Conservation (phyloP, 1,140 invertebrate genomes). For the Phenacoccus solenopsis region DNA sequence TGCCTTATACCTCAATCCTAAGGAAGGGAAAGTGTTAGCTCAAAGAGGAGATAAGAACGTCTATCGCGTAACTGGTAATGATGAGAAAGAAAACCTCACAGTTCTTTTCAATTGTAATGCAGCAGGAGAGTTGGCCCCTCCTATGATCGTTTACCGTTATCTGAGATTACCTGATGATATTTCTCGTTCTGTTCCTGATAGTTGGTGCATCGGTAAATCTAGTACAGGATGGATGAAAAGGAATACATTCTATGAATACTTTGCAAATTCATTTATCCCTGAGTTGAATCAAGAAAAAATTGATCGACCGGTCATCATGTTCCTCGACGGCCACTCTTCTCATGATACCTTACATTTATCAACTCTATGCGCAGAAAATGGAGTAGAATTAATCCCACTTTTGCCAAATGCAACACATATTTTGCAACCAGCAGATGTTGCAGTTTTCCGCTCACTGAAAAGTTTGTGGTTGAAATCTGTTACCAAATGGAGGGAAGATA, state of each 20-base stretch:
- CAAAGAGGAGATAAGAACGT: not conserved
- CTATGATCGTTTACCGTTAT: no score
- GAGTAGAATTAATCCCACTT: conserved; percentile 32
- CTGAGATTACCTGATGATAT: no score
- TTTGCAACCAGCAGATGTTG: conserved; percentile 32
- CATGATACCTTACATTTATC: conserved; percentile 27
- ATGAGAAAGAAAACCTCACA: not conserved
- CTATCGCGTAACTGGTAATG: not conserved
- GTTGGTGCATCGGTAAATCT: no score
- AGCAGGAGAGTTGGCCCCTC: no score
- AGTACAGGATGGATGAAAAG: no score
- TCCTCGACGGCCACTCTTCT: conserved; percentile 32
- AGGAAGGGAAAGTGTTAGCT: not conserved
- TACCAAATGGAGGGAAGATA: no score
- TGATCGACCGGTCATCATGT: no score
- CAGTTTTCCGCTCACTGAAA: conserved; percentile 34
- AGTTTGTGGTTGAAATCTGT: not conserved
- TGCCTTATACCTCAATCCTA: not conserved
- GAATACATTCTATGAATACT: no score
- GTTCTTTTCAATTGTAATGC: not conserved
- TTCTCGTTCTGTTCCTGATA: no score
- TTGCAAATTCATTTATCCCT: no score
- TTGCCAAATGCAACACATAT: conserved; percentile 33
- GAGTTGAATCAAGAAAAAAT: no score
- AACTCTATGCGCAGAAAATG: conserved; percentile 30